Conservation (phyloP, 2,113 vertebrate genomes). For the Mormoops blainvillei region DNA sequence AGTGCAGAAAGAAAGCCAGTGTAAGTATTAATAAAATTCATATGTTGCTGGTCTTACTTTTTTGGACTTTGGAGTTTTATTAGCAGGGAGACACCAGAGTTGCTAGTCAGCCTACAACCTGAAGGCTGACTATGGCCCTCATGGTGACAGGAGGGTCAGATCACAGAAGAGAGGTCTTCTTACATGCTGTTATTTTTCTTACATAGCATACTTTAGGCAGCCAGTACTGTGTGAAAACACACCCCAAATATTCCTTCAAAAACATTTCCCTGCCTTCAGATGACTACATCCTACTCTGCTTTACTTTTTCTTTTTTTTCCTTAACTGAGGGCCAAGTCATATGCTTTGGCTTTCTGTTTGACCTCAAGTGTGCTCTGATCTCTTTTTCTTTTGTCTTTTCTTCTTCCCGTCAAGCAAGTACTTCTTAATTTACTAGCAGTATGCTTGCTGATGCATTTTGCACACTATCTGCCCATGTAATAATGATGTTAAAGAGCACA, state of each 20-base stretch:
- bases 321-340: neutral
- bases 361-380: neutral
- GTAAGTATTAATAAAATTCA: neutral
- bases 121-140: neutral
- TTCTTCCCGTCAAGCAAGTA: neutral
- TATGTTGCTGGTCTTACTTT: neutral
- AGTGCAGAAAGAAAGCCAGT: neutral
- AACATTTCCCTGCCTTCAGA: neutral
- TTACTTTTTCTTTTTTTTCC: neutral
- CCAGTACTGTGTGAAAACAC: neutral
- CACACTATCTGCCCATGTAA: neutral
- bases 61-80: neutral
- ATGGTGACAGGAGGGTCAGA: neutral
- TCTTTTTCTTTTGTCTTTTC: neutral
- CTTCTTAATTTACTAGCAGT: neutral
- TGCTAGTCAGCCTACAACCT: neutral
- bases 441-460: neutral
- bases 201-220: neutral
- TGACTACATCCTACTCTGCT: neutral
- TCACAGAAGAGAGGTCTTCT: neutral
- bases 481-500: neutral
- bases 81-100: neutral
- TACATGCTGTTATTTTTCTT: neutral
- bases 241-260: neutral
- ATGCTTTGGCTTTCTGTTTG: neutral